Percentiles rank a stretch among this genome's conserved stretches.
Evolutionary conservation across 2,113 vertebrate species (phyloP).

Genomic region (Rutilus rutilus): DNA sequence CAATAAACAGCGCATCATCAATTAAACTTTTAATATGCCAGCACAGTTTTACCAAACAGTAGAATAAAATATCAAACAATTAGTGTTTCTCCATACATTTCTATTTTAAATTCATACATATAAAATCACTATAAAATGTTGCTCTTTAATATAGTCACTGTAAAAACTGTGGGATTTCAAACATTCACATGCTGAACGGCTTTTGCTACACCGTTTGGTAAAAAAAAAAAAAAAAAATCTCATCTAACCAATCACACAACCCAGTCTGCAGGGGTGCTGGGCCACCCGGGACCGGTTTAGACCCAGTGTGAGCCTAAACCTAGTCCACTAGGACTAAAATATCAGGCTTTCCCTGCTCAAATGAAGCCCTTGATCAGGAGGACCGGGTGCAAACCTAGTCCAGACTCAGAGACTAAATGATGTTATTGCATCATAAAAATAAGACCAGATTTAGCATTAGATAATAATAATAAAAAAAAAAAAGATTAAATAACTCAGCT

Average conservation of each 20-base stretch:
- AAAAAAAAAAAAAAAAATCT: conserved; percentile 51
- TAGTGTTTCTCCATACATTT: conserved; percentile 58
- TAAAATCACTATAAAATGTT: conserved; percentile 78
- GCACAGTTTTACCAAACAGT: conserved; percentile 70
- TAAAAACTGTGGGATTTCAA: conserved; percentile 52
- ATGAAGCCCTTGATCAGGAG: neutral
- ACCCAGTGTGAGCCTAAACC: conserved; percentile 21
- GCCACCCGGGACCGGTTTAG: conserved; percentile 16
- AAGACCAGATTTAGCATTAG: conserved; percentile 68
- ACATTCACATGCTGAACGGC: conserved; percentile 62
- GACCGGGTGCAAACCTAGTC: neutral
- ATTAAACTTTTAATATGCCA: conserved; percentile 76
- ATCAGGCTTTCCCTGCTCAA: neutral
- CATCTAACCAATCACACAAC: conserved; percentile 41
- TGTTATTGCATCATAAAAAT: conserved; percentile 49
- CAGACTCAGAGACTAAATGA: neutral
- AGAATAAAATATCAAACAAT: conserved; percentile 72
- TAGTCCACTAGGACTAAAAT: neutral
- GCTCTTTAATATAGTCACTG: conserved; percentile 65
- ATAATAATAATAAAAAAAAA: conserved; percentile 61
- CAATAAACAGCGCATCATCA: conserved; percentile 60
- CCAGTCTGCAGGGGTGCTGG: conserved; percentile 26
- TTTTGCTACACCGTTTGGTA: conserved; percentile 52
- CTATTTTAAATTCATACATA: conserved; percentile 66
- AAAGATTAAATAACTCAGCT: conserved; percentile 70